A percentile compares a stretch with the other conserved stretches of the same genome.
These are phyloP conservation scores for Ferdinandea cuprea DNA, from an alignment of 2,888 invertebrate species.

Conservation along the genomic window DNA sequence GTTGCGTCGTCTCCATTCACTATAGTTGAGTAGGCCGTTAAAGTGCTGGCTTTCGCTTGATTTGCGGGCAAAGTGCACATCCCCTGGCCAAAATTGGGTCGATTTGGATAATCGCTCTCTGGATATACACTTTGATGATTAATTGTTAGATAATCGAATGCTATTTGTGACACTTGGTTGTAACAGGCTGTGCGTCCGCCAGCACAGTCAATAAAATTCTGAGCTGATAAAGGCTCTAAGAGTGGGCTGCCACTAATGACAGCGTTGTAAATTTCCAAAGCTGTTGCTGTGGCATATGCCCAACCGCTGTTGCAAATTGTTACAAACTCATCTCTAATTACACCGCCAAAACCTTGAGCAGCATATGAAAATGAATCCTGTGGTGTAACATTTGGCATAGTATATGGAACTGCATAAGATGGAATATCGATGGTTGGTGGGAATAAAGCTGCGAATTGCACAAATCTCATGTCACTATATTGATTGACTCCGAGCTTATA, in stretches of 20 bases:
- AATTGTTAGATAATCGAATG: constrained; percentile 90
- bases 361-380: constrained; percentile 55
- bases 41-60: constrained; percentile 56
- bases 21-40: constrained; percentile 76
- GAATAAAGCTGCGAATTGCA: constrained; percentile 76
- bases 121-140: constrained; percentile 90
- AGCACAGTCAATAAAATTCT: constrained; percentile 93
- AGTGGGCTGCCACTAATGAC: constrained; percentile 25
- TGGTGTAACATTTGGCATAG: background rate
- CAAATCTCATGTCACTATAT: constrained; percentile 77
- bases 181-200: constrained; percentile 86
- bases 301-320: constrained; percentile 78
- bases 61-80: constrained; percentile 76
- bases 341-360: constrained; percentile 37
- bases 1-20: constrained; percentile 76
- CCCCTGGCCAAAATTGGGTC: constrained; percentile 63
- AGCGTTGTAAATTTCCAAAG: constrained; percentile 76
- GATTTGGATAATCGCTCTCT: constrained; percentile 90
- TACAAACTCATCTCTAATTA: constrained; percentile 75
- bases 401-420: constrained; percentile 45
- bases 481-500: constrained; percentile 77
- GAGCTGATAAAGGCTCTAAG: constrained; percentile 87
- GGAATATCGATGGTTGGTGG: constrained; percentile 51
- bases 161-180: constrained; percentile 88
- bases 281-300: constrained; percentile 78